Evolutionary conservation across 53 echinoderm and acorn worm genomes (phyloP), one percentile per base, ranked within the genome.

Genomic region (Echinometra lucunter): DNA sequence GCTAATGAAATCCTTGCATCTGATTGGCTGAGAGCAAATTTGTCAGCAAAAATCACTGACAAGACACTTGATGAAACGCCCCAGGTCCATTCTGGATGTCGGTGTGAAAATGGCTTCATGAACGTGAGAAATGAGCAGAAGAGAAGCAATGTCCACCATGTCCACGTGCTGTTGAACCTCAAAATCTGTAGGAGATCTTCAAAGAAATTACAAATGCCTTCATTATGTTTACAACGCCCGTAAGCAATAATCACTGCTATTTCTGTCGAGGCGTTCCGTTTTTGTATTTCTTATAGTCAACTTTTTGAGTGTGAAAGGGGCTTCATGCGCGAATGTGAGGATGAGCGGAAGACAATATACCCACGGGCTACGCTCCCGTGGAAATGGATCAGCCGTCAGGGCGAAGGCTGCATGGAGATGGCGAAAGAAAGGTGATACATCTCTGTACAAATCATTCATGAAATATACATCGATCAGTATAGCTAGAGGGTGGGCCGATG

Each of bases 401-500:
- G 21, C 19, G 11, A 83, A 49, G 49, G 40, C 45, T 49, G 23
- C n/a, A n/a, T n/a, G 53, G 40, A 44, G 80, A 80, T 80, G 9
- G 7, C 19, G 3, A n/a, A 27, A 83, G 49, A 83, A 83, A 47
- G 83, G 83, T 15, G 45, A 83, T 25, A 49, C 49, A 47, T 83
- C 83, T 49, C 45, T n/a, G n/a, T 12, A 83, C 83, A 47, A 83
- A 83, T 47, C 45, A 83, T 83, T 47, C 49, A 83, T 83, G 83
- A 83, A 83, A 27, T 83, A 25, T 47, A 83, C 83, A 83, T 83
- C 83, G 47, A 83, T 83, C 75, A 75, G 75, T 75, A 19, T 75
- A 34, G 75, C 18, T 37, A 28, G 40, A 75, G 18, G 75, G 75
- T 40, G 18, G 75, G 40, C 38, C 40, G 75, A 3, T 75, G 75